Evolutionary conservation across 2,797 vertebrate genomes (phyloP).

Genomic region (Smutsia gigantea): DNA sequence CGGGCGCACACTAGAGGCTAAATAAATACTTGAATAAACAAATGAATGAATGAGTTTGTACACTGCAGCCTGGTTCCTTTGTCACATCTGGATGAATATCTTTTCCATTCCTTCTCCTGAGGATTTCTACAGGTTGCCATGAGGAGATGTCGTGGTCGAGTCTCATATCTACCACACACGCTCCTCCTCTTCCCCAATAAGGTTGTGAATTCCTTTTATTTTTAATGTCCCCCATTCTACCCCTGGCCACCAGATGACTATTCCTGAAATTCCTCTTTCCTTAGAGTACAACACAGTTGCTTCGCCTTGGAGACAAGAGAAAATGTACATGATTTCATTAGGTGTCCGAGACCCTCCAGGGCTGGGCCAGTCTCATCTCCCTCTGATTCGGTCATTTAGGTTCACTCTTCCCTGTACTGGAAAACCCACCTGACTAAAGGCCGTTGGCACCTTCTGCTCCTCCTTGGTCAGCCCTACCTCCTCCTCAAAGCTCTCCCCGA

Average conservation of each 20-base stretch:
- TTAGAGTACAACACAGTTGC: background rate
- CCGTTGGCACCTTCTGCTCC: background rate
- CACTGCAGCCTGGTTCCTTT: background rate
- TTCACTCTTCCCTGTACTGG: accelerated
- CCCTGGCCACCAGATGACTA: background rate
- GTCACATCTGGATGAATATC: background rate
- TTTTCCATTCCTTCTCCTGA: background rate
- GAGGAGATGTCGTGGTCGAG: no score
- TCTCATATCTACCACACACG: background rate
- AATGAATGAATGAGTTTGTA: background rate
- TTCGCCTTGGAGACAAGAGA: background rate
- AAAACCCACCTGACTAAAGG: background rate
- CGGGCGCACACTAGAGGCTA: accelerated
- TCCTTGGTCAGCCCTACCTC: no score
- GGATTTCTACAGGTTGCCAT: background rate
- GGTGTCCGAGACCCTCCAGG: background rate
- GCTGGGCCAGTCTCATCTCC: background rate
- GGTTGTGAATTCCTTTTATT: background rate
- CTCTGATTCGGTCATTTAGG: background rate
- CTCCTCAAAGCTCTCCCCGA: background rate
- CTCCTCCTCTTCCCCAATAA: background rate
- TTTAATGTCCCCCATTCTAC: background rate
- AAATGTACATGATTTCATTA: background rate
- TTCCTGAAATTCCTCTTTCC: background rate
- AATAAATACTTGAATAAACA: background rate